Conservation (phyloP, 2,113 vertebrate genomes). For the Castor canadensis region DNA sequence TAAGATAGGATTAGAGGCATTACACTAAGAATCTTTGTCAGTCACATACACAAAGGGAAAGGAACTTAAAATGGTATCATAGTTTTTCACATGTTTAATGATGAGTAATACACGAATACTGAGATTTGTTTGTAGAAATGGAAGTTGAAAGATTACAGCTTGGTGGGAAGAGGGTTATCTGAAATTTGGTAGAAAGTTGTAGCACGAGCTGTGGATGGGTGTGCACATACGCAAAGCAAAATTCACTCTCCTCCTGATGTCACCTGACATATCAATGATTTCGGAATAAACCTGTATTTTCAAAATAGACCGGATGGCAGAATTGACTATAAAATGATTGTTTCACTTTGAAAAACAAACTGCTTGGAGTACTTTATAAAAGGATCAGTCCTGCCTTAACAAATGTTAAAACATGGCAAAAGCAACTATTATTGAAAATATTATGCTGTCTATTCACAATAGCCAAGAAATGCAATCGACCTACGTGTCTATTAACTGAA, state of each 20-base stretch:
- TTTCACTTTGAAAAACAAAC: not conserved
- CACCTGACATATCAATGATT: not conserved
- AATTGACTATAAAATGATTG: not conserved
- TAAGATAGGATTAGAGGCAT: not conserved
- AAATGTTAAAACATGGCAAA: constrained; percentile 33
- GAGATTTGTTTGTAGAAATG: not conserved
- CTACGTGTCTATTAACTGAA: not conserved
- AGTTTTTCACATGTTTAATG: not conserved
- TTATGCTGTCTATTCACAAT: not conserved
- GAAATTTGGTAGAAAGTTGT: not conserved
- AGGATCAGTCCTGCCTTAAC: constrained; percentile 1
- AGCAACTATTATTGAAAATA: constrained; percentile 14
- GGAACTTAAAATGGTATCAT: not conserved
- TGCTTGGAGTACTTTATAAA: constrained; percentile 18
- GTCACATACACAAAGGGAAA: not conserved
- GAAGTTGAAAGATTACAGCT: not conserved
- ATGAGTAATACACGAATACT: not conserved
- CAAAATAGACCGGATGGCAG: not conserved
- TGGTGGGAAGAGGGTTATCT: not conserved
- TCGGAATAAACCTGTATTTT: constrained; percentile 35
- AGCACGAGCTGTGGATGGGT: not conserved
- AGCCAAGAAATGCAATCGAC: not conserved
- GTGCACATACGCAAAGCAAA: not conserved
- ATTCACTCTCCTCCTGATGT: not conserved
- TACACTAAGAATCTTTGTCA: constrained; percentile 1